Base-by-base conservation (phyloP, 2,113 vertebrate species). In the Oophaga pumilio region DNA sequence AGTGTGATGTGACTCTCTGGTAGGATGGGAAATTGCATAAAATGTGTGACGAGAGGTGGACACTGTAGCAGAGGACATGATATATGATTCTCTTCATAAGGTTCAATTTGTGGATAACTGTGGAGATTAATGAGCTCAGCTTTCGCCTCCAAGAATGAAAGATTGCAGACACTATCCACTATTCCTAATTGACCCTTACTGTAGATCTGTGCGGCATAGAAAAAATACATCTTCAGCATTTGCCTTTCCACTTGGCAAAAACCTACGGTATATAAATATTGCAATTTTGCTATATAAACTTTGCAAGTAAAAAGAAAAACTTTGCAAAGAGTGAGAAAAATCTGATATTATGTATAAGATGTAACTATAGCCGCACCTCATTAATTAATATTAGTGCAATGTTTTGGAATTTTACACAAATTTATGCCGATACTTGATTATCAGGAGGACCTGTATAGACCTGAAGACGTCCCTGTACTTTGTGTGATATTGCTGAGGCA, bases 161-260 rank as follows among this genome's bases (percentile, higher is more conserved):
- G 57, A 88, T 84, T 76, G 81, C 81, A 77, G 82, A 84, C 50
- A 33, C 80, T 33, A 53, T 59, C 59, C 71, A 66, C 71, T 77
- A 64, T 84, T 88, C 81, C 50, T 88, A 68, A 84, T 88, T 88
- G 87, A 84, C 81, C 87, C 87, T 84, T 77, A 84, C 81, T 84
- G 71, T 77, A 77, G 59, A 57, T 68, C 24, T 84, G 79, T 66
- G 24, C 24, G 53, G 84, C 28, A 76, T 66, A 66, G 59, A 28
- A 50, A 85, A 86, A 77, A 86, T 43, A 71, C 60, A 69, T 33
- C 20, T 79, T 62, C 84, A 76, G 74, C 49, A 79, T 86, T 26
- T 86, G 50, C 81, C 49, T 26, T 53, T 11, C 22, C 62, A 68
- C 80, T 82, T 14, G 43, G 22, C 43, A 82, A 66, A 81, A 50